Base-by-base conservation (phyloP, 2,888 invertebrate genomes). In the Drosophila differens region DNA sequence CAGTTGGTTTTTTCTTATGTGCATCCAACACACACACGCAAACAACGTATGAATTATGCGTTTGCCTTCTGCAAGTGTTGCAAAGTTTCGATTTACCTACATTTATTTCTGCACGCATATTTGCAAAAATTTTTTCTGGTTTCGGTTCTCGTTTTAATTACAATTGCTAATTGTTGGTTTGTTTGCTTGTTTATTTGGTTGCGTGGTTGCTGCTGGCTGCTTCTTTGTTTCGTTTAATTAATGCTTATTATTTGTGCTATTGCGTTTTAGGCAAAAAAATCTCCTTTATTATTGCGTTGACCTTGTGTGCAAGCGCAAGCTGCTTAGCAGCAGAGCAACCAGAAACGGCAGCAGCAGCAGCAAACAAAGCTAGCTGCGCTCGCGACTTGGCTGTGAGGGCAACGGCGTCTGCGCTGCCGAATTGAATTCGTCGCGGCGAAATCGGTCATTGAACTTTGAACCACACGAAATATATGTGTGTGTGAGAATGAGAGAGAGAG, bases 401-500 rank as follows among this genome's bases (percentile, higher is more conserved):
- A 57, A 54, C 52, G 44, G 74, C 77, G 81, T 73, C 79, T 81
- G 81, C 79, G 73, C 77, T 73, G 74, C 67, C 64, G 79, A 81
- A 78, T 81, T 67, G 67, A 81, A 78, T 78, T 78, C 68, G 71
- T 74, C 74, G 74, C 79, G 78, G 84, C 89, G 73, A 90, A 90
- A 87, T 89, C 90, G 87, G 90, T 87, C 90, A 87, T 81, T 90
- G 87, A 87, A 82, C 87, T 87, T 86, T 90, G 90, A 90, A 90
- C 87, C 84, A 85, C 80, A 70, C 64, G 61, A 72, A 66, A 61
- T 37, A 47, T 47, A 9, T 22, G 22, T 22, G 4, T 44, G 54
- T 69, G 39, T 47, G 60, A 61, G 55, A 12, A 37, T 14, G 22
- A 35, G 10, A 51, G 30, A 19, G 54, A 54, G 54, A 51, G 66